Base-by-base conservation (phyloP, 2,888 invertebrate genomes). In the Osmoderma eremita region DNA sequence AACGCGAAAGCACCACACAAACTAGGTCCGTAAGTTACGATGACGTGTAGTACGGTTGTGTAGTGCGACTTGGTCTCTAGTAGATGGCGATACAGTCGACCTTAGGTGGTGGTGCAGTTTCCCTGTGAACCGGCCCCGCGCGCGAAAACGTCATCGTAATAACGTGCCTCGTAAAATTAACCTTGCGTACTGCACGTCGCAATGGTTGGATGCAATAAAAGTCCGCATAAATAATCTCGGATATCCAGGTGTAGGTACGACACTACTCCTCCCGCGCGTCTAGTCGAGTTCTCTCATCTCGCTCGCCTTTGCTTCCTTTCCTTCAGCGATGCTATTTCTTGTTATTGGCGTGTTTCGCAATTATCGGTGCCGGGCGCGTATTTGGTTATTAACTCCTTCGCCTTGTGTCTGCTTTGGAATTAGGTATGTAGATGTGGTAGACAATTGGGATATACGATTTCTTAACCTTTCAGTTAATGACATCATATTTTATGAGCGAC, bases 181-280 rank as follows among this genome's bases (percentile, higher is more conserved):
- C 76, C 78, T 77, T 71, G 75, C 75, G 76, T 73, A 75, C 75
- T 75, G 76, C 75, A 78, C 79, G 78, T 78, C 76, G 77, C 77
- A 75, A 76, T 76, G 78, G 78, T 76, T 75, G 76, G 78, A 78
- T 78, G 76, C 75, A 79, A 80, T 81, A 80, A 81, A 81, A 79
- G 80, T 81, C 79, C 70, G 78, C 80, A 80, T 80, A 81, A 81
- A 81, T 80, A 80, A 78, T 79, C 78, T 77, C 77, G 75, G 75
- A 78, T 79, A 77, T 78, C 80, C 79, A 80, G 79, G 80, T 80
- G 79, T 78, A 76, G 78, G 77, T 74, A 77, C 75, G 42, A 76
- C 75, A 75, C 74, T 22, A 10, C 56, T 61, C 30, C 58, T 30
- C 17, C n/a, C 30, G 50, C 18, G 18, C 53, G 38, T 71, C 71